phyloP scores from a whole-genome alignment of 2,797 vertebrate genomes.

The Thripadectes ignobilis region DNA sequence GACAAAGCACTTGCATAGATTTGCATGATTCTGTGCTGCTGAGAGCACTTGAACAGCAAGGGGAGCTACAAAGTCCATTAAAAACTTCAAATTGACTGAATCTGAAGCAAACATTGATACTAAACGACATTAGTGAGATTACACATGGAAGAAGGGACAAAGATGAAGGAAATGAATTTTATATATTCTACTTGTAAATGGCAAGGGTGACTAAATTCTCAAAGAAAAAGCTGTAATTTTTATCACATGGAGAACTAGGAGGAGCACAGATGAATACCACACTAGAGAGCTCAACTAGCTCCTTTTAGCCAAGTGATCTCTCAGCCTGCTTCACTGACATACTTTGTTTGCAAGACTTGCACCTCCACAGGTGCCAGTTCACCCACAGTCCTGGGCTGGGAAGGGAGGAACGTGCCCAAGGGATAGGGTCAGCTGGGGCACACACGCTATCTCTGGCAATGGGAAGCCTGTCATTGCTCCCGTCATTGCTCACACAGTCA shows the following conservation, averaged over 20 bases:
- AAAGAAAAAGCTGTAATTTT: not conserved
- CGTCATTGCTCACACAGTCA: not conserved
- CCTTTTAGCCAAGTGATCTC: not conserved
- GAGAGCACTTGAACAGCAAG: not conserved
- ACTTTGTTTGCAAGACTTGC: not conserved
- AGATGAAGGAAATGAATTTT: not conserved
- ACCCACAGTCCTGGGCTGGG: too few relatives aligned
- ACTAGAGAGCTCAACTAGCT: not conserved
- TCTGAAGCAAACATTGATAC: not conserved
- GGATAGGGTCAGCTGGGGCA: not conserved
- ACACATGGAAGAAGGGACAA: not conserved
- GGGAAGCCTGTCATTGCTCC: not conserved
- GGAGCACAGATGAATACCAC: not conserved
- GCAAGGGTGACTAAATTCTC: not conserved
- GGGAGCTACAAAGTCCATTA: not conserved
- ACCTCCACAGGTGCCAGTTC: accelerated
- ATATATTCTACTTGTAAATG: not conserved
- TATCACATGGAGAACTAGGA: not conserved
- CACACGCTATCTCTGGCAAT: accelerated
- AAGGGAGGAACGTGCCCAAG: not conserved
- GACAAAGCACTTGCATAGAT: not conserved
- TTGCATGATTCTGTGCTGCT: not conserved
- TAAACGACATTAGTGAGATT: not conserved
- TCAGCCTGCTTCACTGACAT: not conserved
- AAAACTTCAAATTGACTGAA: not conserved